These are phyloP conservation scores for Actinemys pallida DNA, from an alignment of 2,113 vertebrate species.

Conservation along the genomic window DNA sequence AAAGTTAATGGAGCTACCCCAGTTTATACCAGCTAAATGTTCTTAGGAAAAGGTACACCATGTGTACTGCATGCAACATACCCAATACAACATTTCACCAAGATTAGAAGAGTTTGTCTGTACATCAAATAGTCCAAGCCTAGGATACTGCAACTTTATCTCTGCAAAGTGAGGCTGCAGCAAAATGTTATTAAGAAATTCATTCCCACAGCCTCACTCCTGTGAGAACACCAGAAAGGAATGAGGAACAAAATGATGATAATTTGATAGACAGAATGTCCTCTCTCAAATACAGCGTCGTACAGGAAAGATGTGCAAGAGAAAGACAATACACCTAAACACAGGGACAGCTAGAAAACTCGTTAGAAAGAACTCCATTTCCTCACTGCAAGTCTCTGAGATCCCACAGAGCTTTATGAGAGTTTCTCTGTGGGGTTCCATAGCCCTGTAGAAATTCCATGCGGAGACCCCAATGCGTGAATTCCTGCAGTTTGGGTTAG, in stretches of 20 bases:
- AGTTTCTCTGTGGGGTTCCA: neutral
- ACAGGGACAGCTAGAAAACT: neutral
- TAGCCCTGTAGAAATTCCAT: neutral
- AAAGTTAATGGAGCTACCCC: neutral
- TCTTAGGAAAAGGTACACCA: neutral
- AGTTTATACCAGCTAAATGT: neutral
- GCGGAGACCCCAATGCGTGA: neutral
- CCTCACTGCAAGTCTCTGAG: neutral
- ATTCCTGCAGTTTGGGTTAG: neutral
- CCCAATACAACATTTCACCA: neutral
- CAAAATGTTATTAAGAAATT: constrained; percentile 11
- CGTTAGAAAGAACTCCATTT: neutral
- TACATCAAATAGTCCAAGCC: neutral
- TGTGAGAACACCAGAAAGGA: neutral
- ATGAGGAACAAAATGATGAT: neutral
- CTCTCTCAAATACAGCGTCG: neutral
- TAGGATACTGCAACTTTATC: neutral
- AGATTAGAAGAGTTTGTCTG: neutral
- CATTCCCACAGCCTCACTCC: neutral
- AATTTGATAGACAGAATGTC: neutral
- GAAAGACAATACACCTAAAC: neutral
- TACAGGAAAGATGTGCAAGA: neutral
- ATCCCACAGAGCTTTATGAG: neutral
- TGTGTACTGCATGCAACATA: rapidly evolving
- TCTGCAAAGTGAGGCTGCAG: rapidly evolving